Evolutionary conservation across 2,113 vertebrate species (phyloP).

Genomic region (Albula glossodonta): DNA sequence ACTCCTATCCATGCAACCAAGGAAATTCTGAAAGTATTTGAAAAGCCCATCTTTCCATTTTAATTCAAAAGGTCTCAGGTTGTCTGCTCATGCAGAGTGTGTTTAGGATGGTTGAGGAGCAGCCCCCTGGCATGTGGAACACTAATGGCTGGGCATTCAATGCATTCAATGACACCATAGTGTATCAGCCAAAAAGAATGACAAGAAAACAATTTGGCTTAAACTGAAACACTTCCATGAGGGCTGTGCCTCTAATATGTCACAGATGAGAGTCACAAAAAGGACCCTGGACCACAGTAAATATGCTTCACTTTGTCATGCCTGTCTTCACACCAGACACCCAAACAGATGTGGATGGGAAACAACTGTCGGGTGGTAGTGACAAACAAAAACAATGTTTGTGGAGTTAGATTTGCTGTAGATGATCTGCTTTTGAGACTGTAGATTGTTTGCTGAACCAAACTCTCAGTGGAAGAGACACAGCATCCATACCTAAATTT

Average conservation of each 20-base stretch:
- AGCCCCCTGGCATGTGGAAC: not conserved
- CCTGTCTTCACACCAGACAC: not conserved
- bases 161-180: not conserved
- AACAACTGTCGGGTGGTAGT: not conserved
- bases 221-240: not conserved
- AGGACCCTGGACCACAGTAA: not conserved
- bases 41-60: not conserved
- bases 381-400: not conserved
- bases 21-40: not conserved
- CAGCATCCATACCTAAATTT: not conserved
- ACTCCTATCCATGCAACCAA: not conserved
- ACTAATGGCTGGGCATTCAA: not conserved
- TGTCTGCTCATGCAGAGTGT: not conserved
- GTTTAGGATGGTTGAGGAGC: not conserved
- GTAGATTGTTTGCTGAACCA: not conserved
- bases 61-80: not conserved
- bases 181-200: not conserved
- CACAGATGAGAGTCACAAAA: not conserved
- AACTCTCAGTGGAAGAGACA: not conserved
- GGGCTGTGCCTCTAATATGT: not conserved
- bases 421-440: not conserved
- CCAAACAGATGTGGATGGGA: not conserved
- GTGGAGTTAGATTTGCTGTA: not conserved
- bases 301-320: not conserved
- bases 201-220: not conserved